phyloP scores from a whole-genome alignment of 1,140 invertebrate genomes.

The Drosophila carrolli region DNA sequence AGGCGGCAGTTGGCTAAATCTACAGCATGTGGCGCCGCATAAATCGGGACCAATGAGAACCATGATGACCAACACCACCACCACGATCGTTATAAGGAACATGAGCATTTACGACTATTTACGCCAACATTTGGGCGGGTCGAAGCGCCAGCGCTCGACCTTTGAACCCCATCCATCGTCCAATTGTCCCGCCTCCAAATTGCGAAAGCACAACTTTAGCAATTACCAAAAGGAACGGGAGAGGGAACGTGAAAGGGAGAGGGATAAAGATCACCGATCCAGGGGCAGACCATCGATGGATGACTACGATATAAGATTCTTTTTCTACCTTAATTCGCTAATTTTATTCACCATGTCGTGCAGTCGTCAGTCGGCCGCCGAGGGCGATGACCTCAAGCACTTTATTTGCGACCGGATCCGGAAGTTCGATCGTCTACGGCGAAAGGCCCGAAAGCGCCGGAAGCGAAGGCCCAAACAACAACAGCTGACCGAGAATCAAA shows the following conservation, averaged over 20 bases:
- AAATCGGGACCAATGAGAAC: slow-evolving; percentile 31
- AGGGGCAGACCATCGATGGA: slow-evolving; percentile 23
- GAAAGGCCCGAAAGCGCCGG: slow-evolving; percentile 73
- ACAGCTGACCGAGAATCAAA: slow-evolving; percentile 8
- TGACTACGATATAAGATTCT: slow-evolving; percentile 77
- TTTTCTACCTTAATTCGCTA: slow-evolving; percentile 82
- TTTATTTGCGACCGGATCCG: slow-evolving; percentile 71
- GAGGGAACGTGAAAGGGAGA: background rate
- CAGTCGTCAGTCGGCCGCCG: slow-evolving; percentile 51
- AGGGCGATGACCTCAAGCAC: slow-evolving; percentile 73
- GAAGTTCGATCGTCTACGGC: slow-evolving; percentile 74
- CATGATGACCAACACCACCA: slow-evolving; percentile 26
- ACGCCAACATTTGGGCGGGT: slow-evolving; percentile 44
- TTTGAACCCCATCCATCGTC: background rate
- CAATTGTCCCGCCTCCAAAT: slow-evolving; percentile 37
- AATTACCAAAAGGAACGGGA: slow-evolving; percentile 34
- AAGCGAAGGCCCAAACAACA: slow-evolving; percentile 48
- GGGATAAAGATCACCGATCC: slow-evolving; percentile 26
- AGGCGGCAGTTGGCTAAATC: slow-evolving; percentile 68
- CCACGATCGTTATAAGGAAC: slow-evolving; percentile 59
- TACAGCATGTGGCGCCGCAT: slow-evolving; percentile 76
- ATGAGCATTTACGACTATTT: slow-evolving; percentile 75
- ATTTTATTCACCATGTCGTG: slow-evolving; percentile 75
- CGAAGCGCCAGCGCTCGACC: slow-evolving; percentile 51
- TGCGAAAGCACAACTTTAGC: slow-evolving; percentile 59